Base-by-base conservation (phyloP, 2,888 invertebrate species). In the Athripsodes cinereus region DNA sequence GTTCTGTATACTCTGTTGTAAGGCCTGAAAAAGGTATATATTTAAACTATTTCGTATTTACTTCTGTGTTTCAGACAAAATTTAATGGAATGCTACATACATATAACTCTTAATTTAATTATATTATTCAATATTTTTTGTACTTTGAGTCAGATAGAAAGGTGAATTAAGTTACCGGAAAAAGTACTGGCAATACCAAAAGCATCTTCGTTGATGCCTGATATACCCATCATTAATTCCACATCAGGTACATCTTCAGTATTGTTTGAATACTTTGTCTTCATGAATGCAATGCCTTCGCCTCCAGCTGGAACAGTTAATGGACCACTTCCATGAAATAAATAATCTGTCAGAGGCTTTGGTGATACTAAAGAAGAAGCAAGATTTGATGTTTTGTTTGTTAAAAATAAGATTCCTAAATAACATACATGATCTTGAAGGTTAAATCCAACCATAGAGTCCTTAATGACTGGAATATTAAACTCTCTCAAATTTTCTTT, bases 391-490 rank as follows among this genome's bases (percentile, higher is more conserved):
- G 82, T 81, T 61, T 84, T 81, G 67, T 90, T 88, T 1, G 88
- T 82, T 52, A 86, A 72, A 68, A 91, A 91, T 0, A 84, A 85
- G 54, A 90, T 74, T 2, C 86, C 85, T 1, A 85, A 83, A 64
- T 89, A 81, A 0, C 87, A 86, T n/a, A 89, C 78, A 67, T 92
- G 92, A 70, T 92, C 92, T 70, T 90, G 90, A 0, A 92, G 78
- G 71, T 92, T 92, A 67, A 83, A 82, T 10, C 92, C 92, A 0
- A 92, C 92, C 1, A 84, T 85, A 1, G 89, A 76, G 68, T 92
- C 81, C 61, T 82, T 77, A 34, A 89, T 67, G 1, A 85, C 79
- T 0, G 78, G 70, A 53, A 92, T 87, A 2, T 79, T 78, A 5
- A 83, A 67, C 44, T 80, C 72, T 20, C 71, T 66, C 3, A 90